Evolutionary conservation across 2,888 invertebrate genomes (phyloP), one percentile per base, ranked within the genome.

Genomic region (Ectobius pallidus): DNA sequence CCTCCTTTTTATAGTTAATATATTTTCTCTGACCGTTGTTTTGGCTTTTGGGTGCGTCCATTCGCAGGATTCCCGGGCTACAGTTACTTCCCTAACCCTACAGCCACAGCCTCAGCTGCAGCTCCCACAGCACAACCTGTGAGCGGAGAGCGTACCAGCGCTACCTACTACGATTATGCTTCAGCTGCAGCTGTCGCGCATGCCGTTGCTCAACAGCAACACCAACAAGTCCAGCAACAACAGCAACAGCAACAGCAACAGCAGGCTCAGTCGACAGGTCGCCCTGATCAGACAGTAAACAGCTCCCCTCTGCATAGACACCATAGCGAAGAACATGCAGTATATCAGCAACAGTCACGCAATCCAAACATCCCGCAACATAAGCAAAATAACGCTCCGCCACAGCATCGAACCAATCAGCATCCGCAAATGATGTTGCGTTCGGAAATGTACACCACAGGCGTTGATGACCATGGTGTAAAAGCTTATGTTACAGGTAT

Each of bases 31-130:
- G 52, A 52, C 52, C 42, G 39, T 63, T 63, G 20, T 63, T 39
- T 30, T 65, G 69, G 49, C 58, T 68, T 69, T 70, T 72, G 61
- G 70, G 58, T 74, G 71, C 74, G 49, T 74, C 75, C 73, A 74
- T 78, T 78, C 78, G 70, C 81, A 84, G 84, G 84, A 79, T 84
- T 84, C 80, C 83, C 84, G 79, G 83, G 84, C 80, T 85, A 83
- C 79, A 82, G 84, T 80, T 84, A 84, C 80, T 81, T 84, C 78
- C 82, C 83, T 73, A 79, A 80, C 72, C 80, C 81, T 81, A 83
- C 84, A 79, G 80, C 83, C 81, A 80, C 88, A 86, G 86, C 80
- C 81, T 75, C 61, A n/a, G 69, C 69, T 16, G 61, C 61, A 16
- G 42, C 83, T 77, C 85, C 88, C 71, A 78, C 77, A 70, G 72